Percentiles rank a stretch among this genome's conserved stretches.
These are phyloP conservation scores for Selene dorsalis DNA, from an alignment of 2,797 vertebrate species.

Conservation along the genomic window DNA sequence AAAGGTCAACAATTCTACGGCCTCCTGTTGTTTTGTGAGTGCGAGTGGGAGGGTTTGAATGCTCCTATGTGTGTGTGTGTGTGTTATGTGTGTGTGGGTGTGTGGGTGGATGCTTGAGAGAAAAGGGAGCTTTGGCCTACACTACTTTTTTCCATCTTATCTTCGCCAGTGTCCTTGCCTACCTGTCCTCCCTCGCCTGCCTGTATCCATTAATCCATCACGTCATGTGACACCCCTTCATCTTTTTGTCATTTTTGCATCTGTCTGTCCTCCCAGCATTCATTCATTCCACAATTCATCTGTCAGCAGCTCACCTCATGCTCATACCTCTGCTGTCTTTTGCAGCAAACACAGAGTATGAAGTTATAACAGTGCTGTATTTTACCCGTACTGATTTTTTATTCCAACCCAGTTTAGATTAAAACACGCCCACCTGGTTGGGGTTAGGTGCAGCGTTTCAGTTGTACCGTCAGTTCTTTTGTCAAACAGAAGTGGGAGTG, in stretches of 20 bases:
- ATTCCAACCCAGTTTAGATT: background rate
- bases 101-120: background rate
- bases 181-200: slow-evolving; percentile 46
- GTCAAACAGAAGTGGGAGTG: too few relatives aligned
- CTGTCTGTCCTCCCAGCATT: slow-evolving; percentile 55
- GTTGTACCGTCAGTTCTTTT: background rate
- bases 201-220: slow-evolving; percentile 65
- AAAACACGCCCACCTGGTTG: background rate
- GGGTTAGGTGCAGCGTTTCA: background rate
- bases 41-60: slow-evolving; percentile 25
- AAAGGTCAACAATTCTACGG: slow-evolving; percentile 66
- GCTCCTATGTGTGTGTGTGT: background rate
- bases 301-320: slow-evolving; percentile 39
- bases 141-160: slow-evolving; percentile 23
- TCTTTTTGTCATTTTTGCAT: slow-evolving; percentile 53
- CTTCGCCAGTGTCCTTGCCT: slow-evolving; percentile 50
- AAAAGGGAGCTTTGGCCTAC: background rate
- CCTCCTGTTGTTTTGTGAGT: slow-evolving; percentile 48
- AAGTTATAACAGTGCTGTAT: slow-evolving; percentile 20
- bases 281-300: slow-evolving; percentile 46
- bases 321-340: slow-evolving; percentile 12
- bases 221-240: slow-evolving; percentile 39
- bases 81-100: background rate
- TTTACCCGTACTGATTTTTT: background rate
- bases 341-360: background rate